These are phyloP conservation scores for Phallusia fumigata DNA, from an alignment of 23 tunicate genomes.

Conservation along the genomic window DNA sequence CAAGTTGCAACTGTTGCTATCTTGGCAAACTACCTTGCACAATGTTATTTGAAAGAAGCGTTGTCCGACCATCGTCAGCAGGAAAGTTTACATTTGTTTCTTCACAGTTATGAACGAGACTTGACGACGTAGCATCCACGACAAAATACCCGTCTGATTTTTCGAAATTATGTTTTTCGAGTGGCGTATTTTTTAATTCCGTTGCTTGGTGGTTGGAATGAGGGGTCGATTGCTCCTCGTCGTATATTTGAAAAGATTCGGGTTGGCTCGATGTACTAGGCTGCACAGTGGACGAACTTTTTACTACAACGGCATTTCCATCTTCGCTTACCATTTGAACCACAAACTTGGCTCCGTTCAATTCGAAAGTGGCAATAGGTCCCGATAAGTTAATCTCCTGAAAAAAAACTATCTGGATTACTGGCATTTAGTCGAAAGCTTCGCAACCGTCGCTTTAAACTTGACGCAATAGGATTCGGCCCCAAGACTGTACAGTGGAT, in stretches of 20 bases:
- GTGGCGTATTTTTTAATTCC: too few species aligned
- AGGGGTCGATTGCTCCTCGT: not conserved
- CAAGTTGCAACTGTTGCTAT: too few species aligned
- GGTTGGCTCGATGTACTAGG: not conserved
- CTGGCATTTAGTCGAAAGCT: too few species aligned
- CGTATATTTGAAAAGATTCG: not conserved
- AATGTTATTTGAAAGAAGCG: not conserved
- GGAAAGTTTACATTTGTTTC: not conserved
- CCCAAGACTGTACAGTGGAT: too few species aligned
- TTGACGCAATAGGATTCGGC: too few species aligned
- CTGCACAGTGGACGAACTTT: not conserved
- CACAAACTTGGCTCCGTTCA: slow-evolving; percentile 19
- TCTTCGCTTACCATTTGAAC: slow-evolving; percentile 23
- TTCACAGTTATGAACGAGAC: not conserved
- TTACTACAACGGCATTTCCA: not conserved
- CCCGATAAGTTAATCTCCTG: not conserved
- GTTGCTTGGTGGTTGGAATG: not conserved
- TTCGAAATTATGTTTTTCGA: not conserved
- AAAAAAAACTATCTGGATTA: not conserved
- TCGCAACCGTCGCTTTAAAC: too few species aligned
- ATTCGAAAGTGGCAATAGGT: slow-evolving; percentile 16
- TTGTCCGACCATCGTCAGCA: not conserved
- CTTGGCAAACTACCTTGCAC: too few species aligned
- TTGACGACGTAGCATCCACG: not conserved
- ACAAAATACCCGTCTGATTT: not conserved